Evolutionary conservation across 2,113 vertebrate genomes (phyloP).

Genomic region (Triplophysa dalaica): DNA sequence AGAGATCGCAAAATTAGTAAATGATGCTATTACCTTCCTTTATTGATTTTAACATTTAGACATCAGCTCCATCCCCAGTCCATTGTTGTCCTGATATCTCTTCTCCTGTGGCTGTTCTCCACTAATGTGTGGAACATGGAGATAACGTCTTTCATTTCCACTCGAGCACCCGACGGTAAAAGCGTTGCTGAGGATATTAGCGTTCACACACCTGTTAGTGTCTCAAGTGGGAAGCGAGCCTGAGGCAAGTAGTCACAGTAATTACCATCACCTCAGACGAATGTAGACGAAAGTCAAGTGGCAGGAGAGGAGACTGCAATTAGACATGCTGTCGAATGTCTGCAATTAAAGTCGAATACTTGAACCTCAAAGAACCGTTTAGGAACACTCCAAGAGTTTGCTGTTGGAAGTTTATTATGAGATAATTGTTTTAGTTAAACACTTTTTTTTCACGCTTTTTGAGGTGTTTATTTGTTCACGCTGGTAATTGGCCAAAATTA

Average conservation of each 20-base stretch:
- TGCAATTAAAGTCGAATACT: conserved; percentile 13
- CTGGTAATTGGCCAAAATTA: not conserved
- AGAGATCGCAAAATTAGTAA: too few relatives aligned
- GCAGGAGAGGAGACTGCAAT: conserved; percentile 11
- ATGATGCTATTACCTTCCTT: not conserved
- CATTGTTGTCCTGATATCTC: not conserved
- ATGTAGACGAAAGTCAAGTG: conserved; percentile 19
- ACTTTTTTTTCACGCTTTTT: not conserved
- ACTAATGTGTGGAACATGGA: not conserved
- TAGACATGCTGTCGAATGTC: conserved; percentile 23
- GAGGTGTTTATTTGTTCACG: not conserved
- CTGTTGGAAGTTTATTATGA: conserved; percentile 1
- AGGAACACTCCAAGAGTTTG: not conserved
- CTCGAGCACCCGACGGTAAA: not conserved
- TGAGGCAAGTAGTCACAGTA: conserved; percentile 27
- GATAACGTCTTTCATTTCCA: not conserved
- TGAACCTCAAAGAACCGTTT: not conserved
- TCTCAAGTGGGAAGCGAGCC: conserved; percentile 20
- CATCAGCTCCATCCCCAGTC: not conserved
- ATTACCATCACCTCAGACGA: conserved; percentile 27
- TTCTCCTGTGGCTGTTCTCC: not conserved
- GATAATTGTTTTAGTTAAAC: conserved; percentile 15
- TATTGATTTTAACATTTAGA: not conserved
- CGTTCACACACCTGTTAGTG: conserved; percentile 15
- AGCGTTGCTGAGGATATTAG: not conserved